phyloP scores from a whole-genome alignment of 1,140 invertebrate species.

The Trichonephila clavipes region DNA sequence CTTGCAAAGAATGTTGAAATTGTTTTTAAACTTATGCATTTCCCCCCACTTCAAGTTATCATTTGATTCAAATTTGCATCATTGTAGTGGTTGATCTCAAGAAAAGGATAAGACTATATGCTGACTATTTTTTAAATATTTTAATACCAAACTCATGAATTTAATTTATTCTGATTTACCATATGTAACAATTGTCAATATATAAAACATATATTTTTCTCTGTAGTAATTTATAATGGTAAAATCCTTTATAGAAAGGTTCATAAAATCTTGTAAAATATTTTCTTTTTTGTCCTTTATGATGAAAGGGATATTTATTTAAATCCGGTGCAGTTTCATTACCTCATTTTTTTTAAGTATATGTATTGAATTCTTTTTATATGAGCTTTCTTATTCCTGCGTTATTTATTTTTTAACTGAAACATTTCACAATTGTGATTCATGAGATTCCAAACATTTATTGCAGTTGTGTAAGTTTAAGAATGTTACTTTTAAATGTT shows the following conservation, averaged over 20 bases:
- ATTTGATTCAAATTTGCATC: slow-evolving; percentile 15
- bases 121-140: slow-evolving; percentile 69
- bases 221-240: slow-evolving; percentile 73
- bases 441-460: slow-evolving; percentile 64
- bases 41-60: neutral
- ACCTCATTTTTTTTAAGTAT: slow-evolving; percentile 41
- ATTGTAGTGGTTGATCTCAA: slow-evolving; percentile 65
- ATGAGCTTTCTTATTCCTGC: slow-evolving; percentile 74
- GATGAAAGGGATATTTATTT: slow-evolving; percentile 43
- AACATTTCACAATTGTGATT: slow-evolving; percentile 60
- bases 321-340: slow-evolving; percentile 70
- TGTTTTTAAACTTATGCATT: neutral
- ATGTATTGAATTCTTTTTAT: slow-evolving; percentile 37
- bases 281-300: neutral
- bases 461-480: slow-evolving; percentile 48
- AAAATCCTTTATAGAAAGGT: slow-evolving; percentile 42
- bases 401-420: slow-evolving; percentile 65
- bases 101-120: slow-evolving; percentile 36
- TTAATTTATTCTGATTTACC: slow-evolving; percentile 64
- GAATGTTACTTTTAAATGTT: slow-evolving; percentile 55
- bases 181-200: slow-evolving; percentile 26
- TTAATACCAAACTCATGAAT: slow-evolving; percentile 60
- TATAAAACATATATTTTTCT: slow-evolving; percentile 67
- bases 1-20: neutral
- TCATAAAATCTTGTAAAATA: slow-evolving; percentile 3